Conservation (phyloP, 2,113 vertebrate species). For the Heterotilapia buettikoferi region DNA sequence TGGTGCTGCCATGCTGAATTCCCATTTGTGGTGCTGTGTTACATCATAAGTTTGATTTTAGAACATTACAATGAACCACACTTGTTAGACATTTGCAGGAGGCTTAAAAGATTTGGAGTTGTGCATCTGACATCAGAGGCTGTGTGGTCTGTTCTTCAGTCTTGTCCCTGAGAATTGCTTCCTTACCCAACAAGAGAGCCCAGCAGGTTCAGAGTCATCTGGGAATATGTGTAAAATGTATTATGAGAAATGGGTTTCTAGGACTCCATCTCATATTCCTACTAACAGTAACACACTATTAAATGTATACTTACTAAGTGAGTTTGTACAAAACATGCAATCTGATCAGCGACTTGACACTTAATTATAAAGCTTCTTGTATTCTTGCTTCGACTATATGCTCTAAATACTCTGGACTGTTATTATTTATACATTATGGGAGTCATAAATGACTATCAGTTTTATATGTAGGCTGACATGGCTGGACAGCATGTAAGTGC, state of each 20-base stretch:
- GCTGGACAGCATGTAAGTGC: neutral
- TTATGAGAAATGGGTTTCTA: slow-evolving; percentile 57
- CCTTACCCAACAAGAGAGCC: neutral
- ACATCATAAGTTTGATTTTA: neutral
- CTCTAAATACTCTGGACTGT: neutral
- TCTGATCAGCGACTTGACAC: neutral
- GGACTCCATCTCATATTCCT: slow-evolving; percentile 34
- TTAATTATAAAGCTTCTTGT: neutral
- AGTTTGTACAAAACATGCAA: neutral
- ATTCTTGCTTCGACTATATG: neutral
- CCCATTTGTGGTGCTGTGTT: neutral
- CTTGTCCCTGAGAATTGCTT: neutral
- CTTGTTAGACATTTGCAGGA: neutral
- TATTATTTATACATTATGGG: neutral
- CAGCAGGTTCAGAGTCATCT: slow-evolving; percentile 7
- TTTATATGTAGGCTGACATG: neutral
- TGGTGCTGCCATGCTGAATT: neutral
- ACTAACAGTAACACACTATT: slow-evolving; percentile 16
- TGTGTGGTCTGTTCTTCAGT: neutral
- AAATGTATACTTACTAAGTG: slow-evolving; percentile 6
- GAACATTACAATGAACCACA: neutral
- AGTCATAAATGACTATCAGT: neutral
- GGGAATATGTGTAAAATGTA: slow-evolving; percentile 43
- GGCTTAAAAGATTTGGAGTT: neutral
- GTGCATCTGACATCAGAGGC: neutral